These are phyloP conservation scores for Sandelia bainsii DNA, from an alignment of 2,797 vertebrate genomes.

Conservation along the genomic window DNA sequence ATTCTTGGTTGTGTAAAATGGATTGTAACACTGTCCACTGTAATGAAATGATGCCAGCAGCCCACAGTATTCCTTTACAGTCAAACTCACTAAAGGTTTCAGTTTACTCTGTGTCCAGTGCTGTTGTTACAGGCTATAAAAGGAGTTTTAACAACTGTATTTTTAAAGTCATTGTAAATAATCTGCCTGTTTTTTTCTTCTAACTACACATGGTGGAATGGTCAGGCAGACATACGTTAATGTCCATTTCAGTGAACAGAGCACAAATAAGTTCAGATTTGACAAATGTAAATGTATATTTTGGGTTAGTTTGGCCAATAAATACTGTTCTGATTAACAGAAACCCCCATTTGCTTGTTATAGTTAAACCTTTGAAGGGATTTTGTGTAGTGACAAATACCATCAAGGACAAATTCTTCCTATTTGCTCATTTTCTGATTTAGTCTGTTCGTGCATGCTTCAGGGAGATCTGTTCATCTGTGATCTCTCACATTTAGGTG, in stretches of 20 bases:
- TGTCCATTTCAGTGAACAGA: conserved; percentile 15
- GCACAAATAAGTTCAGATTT: conserved; percentile 23
- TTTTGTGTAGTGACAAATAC: conserved; percentile 63
- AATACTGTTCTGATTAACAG: conserved; percentile 51
- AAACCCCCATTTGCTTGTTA: conserved; percentile 56
- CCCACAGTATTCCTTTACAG: conserved; percentile 66
- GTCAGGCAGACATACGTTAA: neutral
- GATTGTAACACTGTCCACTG: conserved; percentile 80
- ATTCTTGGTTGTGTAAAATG: conserved; percentile 77
- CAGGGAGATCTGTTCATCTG: conserved; percentile 74
- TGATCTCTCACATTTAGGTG: conserved; percentile 70
- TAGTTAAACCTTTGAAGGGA: conserved; percentile 66
- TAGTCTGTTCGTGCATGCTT: conserved; percentile 64
- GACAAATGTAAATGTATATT: conserved; percentile 27
- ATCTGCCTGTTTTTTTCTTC: conserved; percentile 12
- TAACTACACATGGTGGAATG: neutral
- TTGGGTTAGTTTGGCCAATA: conserved; percentile 43
- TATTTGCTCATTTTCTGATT: conserved; percentile 64
- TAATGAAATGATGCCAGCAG: conserved; percentile 79
- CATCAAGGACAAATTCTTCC: conserved; percentile 57
- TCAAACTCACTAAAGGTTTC: conserved; percentile 56
- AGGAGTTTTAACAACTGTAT: conserved; percentile 23
- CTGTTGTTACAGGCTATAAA: conserved; percentile 33
- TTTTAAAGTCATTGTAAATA: conserved; percentile 16
- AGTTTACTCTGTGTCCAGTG: conserved; percentile 40